Base-by-base conservation (phyloP, 2,113 vertebrate genomes). In the Donacobius atricapilla region DNA sequence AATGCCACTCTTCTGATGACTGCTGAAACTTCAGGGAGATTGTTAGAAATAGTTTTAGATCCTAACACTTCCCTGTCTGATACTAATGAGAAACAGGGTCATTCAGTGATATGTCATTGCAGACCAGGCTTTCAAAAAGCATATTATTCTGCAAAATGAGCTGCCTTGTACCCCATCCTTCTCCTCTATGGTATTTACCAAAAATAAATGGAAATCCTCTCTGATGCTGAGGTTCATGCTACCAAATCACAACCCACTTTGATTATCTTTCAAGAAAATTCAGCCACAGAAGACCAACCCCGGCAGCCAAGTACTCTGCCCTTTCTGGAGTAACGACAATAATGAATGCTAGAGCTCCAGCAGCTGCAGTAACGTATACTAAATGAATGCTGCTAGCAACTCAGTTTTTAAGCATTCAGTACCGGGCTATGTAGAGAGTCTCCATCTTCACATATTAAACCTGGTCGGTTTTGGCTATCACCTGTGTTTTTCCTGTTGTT, bases 181-280 rank as follows among this genome's bases (percentile, higher is more conserved):
- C 82, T 77, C 40, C 37, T 28, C 35, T 33, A 7, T 31, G 18
- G 72, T 24, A 56, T 76, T 97, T 93, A 75, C 50, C 71, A 80
- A 94, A 97, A 97, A 78, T 69, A 93, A 84, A 63, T 75, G 44
- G 40, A 92, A 81, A 63, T 75, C 19, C 24, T 92, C 24, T 92
- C 53, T 71, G 64, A 69, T 87, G 39, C n/a, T 54, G 83, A 93
- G 70, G 68, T 95, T 86, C 94, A 60, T 94, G 53, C n/a, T 54
- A 35, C 33, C 15, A 35, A 86, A 85, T 68, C 68, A 72, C 76
- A 92, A 15, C 20, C 31, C 10, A 93, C 75, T 96, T 73, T 89
- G 83, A 77, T 94, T 86, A 75, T 81, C 71, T 95, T 94, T 95
- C 35, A 80, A 53, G 48, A 92, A 90, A 84, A 94, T 93, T 77